Evolutionary conservation across 2,888 invertebrate genomes (phyloP), one percentile per base, ranked within the genome.

Genomic region (Ecliptopera silaceata): DNA sequence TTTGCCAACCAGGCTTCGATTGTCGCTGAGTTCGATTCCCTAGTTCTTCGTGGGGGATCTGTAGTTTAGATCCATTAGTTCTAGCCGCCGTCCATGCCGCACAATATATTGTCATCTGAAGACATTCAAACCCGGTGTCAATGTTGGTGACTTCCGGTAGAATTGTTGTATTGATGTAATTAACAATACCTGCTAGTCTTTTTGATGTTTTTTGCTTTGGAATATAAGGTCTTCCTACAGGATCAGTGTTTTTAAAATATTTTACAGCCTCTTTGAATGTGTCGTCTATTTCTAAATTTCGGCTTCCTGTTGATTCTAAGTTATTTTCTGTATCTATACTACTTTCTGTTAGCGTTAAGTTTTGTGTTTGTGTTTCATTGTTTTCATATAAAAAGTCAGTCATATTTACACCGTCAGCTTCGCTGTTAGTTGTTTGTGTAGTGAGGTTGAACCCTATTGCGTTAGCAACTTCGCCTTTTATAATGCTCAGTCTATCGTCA

Each of bases 1-100:
- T n/a, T n/a, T n/a, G n/a, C n/a, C n/a, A n/a, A n/a, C n/a, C n/a
- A n/a, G n/a, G n/a, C n/a, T n/a, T n/a, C n/a, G n/a, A n/a, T n/a
- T n/a, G n/a, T n/a, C n/a, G n/a, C n/a, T n/a, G n/a, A n/a, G n/a
- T n/a, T n/a, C n/a, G n/a, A n/a, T n/a, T n/a, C n/a, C n/a, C n/a
- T n/a, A n/a, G n/a, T n/a, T n/a, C n/a, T n/a, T n/a, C n/a, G n/a
- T n/a, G n/a, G n/a, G n/a, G n/a, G n/a, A n/a, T n/a, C n/a, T n/a
- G n/a, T n/a, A 8, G 36, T 6, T 12, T 13, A 12, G 26, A 10
- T n/a, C 13, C 13, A 13, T 26, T 22, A 11, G 6, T n/a, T 12
- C 22, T 41, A 12, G 41, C 41, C 5, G 44, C 44, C 4, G 44
- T 32, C 29, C 31, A 44, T n/a, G 44, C 44, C n/a, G 32, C 32